Evolutionary conservation across 2,113 vertebrate species (phyloP).

Genomic region (Bucco capensis): DNA sequence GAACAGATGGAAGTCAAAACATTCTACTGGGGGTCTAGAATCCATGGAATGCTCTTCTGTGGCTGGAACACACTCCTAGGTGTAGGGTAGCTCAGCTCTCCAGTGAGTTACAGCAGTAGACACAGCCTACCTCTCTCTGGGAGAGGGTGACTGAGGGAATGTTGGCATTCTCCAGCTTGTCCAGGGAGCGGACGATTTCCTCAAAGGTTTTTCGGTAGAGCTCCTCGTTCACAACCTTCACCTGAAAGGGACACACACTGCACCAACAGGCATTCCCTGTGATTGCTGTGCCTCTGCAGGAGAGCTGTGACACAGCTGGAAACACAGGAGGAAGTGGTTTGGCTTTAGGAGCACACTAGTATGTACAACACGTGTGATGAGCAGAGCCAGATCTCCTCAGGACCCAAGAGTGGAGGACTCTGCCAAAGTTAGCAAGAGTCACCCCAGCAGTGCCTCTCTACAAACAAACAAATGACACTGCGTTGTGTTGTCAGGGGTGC

Average conservation of each 20-base stretch:
- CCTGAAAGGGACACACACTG: conserved; percentile 69
- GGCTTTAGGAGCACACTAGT: background rate
- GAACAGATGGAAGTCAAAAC: background rate
- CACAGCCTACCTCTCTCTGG: conserved; percentile 80
- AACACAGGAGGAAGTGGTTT: no score
- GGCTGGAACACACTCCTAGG: background rate
- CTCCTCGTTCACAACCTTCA: conserved; percentile 86
- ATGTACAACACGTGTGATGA: background rate
- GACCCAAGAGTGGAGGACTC: background rate
- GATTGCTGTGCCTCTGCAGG: background rate
- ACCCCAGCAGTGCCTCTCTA: background rate
- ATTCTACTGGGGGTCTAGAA: background rate
- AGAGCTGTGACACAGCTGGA: background rate
- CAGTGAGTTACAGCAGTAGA: background rate
- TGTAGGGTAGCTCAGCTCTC: background rate
- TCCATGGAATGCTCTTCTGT: background rate
- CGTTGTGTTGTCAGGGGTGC: background rate
- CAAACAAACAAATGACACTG: background rate
- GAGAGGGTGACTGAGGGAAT: conserved; percentile 91
- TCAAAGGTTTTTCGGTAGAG: conserved; percentile 87
- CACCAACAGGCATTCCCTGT: background rate
- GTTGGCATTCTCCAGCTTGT: conserved; percentile 95
- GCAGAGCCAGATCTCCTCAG: background rate
- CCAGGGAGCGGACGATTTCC: conserved; percentile 89
- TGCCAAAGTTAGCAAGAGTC: background rate